Percentiles rank a stretch among this genome's conserved stretches.
Conservation (phyloP, 2,888 invertebrate species). For the Ypsolopha scabrella region DNA sequence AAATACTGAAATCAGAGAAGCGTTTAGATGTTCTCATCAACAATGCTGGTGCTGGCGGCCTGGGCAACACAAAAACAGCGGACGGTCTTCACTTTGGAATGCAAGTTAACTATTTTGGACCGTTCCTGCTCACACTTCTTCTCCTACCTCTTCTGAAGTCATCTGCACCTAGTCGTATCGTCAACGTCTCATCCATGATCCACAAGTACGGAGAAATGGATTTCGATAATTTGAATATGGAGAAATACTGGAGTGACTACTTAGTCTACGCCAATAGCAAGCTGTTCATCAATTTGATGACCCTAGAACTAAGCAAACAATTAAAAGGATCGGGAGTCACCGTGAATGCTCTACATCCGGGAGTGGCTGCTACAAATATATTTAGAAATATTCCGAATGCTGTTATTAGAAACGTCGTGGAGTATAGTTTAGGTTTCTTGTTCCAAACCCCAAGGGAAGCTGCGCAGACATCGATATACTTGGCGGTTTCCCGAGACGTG, state of each 20-base stretch:
- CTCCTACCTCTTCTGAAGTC: slow-evolving; percentile 60
- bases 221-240: slow-evolving; percentile 60
- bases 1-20: slow-evolving; percentile 55
- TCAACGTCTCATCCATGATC: slow-evolving; percentile 73
- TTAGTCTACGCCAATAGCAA: slow-evolving; percentile 66
- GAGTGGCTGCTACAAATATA: slow-evolving; percentile 75
- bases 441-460: slow-evolving; percentile 74
- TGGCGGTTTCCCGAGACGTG: slow-evolving; percentile 67
- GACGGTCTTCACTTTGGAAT: slow-evolving; percentile 77
- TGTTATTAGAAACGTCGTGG: slow-evolving; percentile 33
- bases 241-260: slow-evolving; percentile 62
- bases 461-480: slow-evolving; percentile 74
- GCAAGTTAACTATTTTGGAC: slow-evolving; percentile 80
- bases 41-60: slow-evolving; percentile 68
- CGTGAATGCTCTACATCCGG: slow-evolving; percentile 79
- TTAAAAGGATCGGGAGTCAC: slow-evolving; percentile 74
- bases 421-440: slow-evolving; percentile 32
- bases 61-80: slow-evolving; percentile 64
- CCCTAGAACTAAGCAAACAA: slow-evolving; percentile 69
- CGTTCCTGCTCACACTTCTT: slow-evolving; percentile 78
- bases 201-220: slow-evolving; percentile 61
- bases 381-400: slow-evolving; percentile 70
- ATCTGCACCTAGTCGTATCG: slow-evolving; percentile 72
- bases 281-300: slow-evolving; percentile 75
- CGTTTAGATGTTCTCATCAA: slow-evolving; percentile 70